A percentile compares a stretch with the other conserved stretches of the same genome.
These are phyloP conservation scores for Piscicola geometra DNA, from an alignment of 2,888 invertebrate genomes.

Conservation along the genomic window DNA sequence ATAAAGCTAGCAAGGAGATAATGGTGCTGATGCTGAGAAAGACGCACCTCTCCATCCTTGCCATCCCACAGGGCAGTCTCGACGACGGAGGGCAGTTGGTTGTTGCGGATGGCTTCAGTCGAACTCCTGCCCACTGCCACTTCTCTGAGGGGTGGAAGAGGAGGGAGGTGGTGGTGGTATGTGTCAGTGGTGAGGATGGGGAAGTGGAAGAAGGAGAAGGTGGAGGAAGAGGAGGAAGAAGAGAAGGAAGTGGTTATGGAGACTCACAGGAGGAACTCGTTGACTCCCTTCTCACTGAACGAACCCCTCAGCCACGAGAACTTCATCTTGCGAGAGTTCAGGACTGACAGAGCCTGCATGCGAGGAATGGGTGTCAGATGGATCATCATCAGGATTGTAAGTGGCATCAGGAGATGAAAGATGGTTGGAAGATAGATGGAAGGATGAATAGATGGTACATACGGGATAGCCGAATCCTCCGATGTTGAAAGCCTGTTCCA, in stretches of 20 bases:
- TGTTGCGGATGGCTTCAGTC: slow-evolving; percentile 66
- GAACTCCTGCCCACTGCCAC: slow-evolving; percentile 87
- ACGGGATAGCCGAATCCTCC: slow-evolving; percentile 95
- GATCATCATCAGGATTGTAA: neutral
- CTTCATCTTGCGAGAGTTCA: slow-evolving; percentile 93
- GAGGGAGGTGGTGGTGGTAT: too few species aligned
- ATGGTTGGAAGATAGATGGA: too few species aligned
- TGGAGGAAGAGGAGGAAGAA: too few species aligned
- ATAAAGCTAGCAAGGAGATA: neutral
- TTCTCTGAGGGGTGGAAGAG: slow-evolving; percentile 62
- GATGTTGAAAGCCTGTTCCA: slow-evolving; percentile 85
- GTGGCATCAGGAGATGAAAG: too few species aligned
- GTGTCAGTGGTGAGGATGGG: too few species aligned
- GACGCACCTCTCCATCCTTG: slow-evolving; percentile 71
- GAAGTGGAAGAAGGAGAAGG: too few species aligned
- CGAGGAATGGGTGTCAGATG: slow-evolving; percentile 5
- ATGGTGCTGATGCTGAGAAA: neutral
- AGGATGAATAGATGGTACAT: slow-evolving; percentile 41
- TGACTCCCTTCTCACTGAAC: slow-evolving; percentile 88
- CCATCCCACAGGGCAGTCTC: slow-evolving; percentile 83
- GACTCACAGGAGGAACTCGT: slow-evolving; percentile 73
- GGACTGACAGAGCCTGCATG: slow-evolving; percentile 78
- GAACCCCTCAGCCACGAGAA: slow-evolving; percentile 83
- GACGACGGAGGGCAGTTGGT: slow-evolving; percentile 66
- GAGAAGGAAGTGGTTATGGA: neutral